Evolutionary conservation across 2,888 invertebrate genomes (phyloP), one percentile per base, ranked within the genome.

Genomic region (Theodoxus fluviatilis): DNA sequence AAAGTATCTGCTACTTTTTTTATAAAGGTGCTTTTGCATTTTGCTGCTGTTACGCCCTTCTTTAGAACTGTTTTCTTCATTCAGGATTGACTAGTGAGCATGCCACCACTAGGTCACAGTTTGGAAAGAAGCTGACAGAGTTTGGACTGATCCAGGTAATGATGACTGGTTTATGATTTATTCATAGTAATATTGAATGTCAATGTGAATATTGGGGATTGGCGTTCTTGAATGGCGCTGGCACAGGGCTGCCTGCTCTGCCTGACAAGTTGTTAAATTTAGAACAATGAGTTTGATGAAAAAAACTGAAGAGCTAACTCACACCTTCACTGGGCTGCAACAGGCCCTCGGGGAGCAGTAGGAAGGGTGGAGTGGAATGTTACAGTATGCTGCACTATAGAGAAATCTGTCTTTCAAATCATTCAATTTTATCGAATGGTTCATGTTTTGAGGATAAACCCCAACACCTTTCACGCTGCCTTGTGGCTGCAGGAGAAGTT

Each of bases 21-120:
- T n/a, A n/a, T n/a, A n/a, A n/a, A n/a, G n/a, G n/a, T n/a, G n/a
- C n/a, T n/a, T n/a, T n/a, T n/a, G n/a, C n/a, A n/a, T n/a, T n/a
- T n/a, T n/a, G n/a, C n/a, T n/a, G n/a, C n/a, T n/a, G n/a, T n/a
- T n/a, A n/a, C n/a, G n/a, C n/a, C n/a, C n/a, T n/a, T 52, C 1
- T 38, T 25, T 37, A n/a, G n/a, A n/a, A n/a, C 2, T 47, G 9
- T 31, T 68, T n/a, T 70, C 64, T 47, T 61, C 6, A 75, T 64
- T 49, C 67, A 12, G 88, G 89, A 33, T 82, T 88, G 40, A 83
- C 91, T 40, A 85, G 90, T 0, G 84, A 89, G 12, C 89, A 91
- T 83, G 88, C 91, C 25, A 88, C 90, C 18, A 83, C 88, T 0
- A 89, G 90, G 49, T 89, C 89, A 69, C 88, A 88, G 79, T 89